phyloP scores from a whole-genome alignment of 30 jellyfish, hydroid and myxozoan genomes.

The Euphysa ruthae region DNA sequence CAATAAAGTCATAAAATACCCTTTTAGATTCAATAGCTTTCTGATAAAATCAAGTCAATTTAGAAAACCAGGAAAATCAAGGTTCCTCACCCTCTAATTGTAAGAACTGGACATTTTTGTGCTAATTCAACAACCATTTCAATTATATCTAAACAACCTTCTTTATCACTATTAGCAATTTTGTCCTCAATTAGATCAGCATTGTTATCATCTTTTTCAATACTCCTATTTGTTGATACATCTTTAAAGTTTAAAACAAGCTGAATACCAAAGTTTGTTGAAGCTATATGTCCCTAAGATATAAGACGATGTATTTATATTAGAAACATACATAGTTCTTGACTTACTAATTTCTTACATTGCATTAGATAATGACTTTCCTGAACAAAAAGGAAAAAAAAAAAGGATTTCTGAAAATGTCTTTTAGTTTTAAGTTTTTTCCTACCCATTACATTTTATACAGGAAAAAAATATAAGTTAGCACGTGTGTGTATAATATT shows the following conservation, averaged over 20 bases:
- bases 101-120: slow-evolving; percentile 60
- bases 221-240: neutral
- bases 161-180: neutral
- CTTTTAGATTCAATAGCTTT: too few relatives aligned
- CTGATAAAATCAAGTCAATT: too few relatives aligned
- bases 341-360: too few relatives aligned
- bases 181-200: neutral
- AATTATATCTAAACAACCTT: slow-evolving; percentile 6
- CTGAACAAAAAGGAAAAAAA: too few relatives aligned
- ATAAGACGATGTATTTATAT: neutral
- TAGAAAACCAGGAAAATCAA: too few relatives aligned
- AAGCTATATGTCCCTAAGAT: slow-evolving; percentile 23
- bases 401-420: too few relatives aligned
- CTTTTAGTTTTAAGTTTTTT: too few relatives aligned
- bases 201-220: neutral
- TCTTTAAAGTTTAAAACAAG: neutral
- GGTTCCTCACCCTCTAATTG: slow-evolving; percentile 96
- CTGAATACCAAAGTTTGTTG: slow-evolving; percentile 14
- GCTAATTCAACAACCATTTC: slow-evolving; percentile 57
- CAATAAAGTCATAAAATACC: neutral
- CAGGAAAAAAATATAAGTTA: too few relatives aligned
- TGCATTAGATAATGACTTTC: too few relatives aligned
- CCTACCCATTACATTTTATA: too few relatives aligned
- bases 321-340: too few relatives aligned
- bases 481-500: too few relatives aligned